Conservation (phyloP, 1,140 invertebrate species). For the Lepidotrigona ventralis region DNA sequence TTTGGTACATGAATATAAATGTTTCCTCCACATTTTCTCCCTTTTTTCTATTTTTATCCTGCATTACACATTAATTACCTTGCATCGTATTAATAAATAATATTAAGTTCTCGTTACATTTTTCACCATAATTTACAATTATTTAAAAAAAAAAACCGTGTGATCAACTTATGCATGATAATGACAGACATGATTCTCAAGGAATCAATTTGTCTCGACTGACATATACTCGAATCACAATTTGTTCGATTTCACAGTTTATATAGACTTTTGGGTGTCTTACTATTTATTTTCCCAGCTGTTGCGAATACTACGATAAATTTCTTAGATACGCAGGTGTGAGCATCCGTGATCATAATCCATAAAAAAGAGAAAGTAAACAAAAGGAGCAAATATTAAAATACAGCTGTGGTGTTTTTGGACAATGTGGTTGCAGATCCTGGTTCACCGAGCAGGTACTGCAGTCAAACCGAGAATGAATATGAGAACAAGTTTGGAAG, state of each 20-base stretch:
- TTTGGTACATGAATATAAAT: not conserved
- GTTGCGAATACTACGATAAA: not conserved
- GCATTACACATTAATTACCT: not conserved
- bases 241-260: not conserved
- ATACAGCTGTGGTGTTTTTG: slow-evolving; percentile 39
- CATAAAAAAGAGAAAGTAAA: slow-evolving; percentile 40
- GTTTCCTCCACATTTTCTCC: no score
- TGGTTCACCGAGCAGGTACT: slow-evolving; percentile 62
- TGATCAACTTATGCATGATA: not conserved
- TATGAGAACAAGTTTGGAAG: not conserved
- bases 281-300: not conserved
- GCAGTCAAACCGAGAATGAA: slow-evolving; percentile 57
- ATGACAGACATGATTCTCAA: not conserved
- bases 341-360: slow-evolving; percentile 61
- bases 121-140: not conserved
- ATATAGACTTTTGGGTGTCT: not conserved
- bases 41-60: not conserved
- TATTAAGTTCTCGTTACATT: not conserved
- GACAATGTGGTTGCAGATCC: slow-evolving; percentile 74
- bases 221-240: not conserved
- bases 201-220: not conserved
- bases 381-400: slow-evolving; percentile 31
- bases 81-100: not conserved
- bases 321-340: slow-evolving; percentile 38
- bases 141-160: not conserved